phyloP scores from a whole-genome alignment of 2,888 invertebrate species.

The Cataglyphis livida region DNA sequence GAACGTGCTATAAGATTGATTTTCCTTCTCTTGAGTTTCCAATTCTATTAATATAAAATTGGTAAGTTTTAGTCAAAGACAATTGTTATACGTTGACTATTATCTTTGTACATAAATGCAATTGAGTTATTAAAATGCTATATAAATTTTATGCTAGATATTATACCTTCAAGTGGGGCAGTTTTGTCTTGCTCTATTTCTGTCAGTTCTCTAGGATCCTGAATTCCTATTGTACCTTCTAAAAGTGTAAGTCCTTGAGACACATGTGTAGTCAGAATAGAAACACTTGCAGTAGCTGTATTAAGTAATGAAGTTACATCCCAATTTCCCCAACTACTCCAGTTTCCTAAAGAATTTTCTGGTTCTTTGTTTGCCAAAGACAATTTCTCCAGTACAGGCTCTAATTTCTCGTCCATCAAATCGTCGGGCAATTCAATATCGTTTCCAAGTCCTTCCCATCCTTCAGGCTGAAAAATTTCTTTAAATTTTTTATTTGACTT shows the following conservation, averaged over 20 bases:
- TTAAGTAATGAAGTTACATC: constrained; percentile 91
- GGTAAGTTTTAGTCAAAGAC: background rate
- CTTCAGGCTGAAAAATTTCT: constrained; percentile 83
- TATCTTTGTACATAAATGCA: background rate
- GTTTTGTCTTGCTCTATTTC: constrained; percentile 76
- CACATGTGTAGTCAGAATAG: constrained; percentile 92
- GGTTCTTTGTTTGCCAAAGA: constrained; percentile 74
- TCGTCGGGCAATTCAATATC: constrained; percentile 81
- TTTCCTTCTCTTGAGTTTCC: constrained; percentile 63
- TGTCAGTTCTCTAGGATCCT: constrained; percentile 93
- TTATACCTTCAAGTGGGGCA: constrained; percentile 50
- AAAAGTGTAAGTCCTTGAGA: constrained; percentile 93
- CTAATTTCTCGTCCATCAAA: constrained; percentile 78
- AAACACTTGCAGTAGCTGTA: constrained; percentile 92
- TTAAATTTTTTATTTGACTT: constrained; percentile 82
- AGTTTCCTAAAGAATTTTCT: constrained; percentile 77
- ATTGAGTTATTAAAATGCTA: background rate
- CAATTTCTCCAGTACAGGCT: constrained; percentile 81
- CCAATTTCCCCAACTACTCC: constrained; percentile 91
- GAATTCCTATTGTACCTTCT: constrained; percentile 93
- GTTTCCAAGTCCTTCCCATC: constrained; percentile 84
- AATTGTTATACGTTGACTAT: background rate
- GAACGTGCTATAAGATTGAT: constrained; percentile 84
- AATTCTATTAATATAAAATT: constrained; percentile 48
- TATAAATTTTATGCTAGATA: background rate